phyloP scores from a whole-genome alignment of 2,888 invertebrate genomes.

The Himalopsyche kuldschensis region DNA sequence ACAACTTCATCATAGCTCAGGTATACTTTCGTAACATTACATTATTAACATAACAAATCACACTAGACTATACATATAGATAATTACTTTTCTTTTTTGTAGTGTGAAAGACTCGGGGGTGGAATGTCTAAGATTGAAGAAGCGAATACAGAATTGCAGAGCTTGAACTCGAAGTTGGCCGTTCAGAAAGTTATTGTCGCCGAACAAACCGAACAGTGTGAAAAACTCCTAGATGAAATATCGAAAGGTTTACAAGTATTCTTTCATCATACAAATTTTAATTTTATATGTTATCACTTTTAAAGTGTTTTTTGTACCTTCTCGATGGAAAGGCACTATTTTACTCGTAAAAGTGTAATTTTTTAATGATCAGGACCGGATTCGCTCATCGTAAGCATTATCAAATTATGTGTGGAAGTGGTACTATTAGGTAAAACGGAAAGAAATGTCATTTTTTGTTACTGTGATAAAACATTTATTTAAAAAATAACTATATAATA shows the following conservation, averaged over 20 bases:
- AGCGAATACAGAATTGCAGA: slow-evolving; percentile 78
- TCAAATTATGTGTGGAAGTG: too few relatives aligned
- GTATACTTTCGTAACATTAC: slow-evolving; percentile 40
- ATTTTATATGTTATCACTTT: too few relatives aligned
- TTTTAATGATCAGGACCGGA: too few relatives aligned
- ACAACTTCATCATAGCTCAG: slow-evolving; percentile 61
- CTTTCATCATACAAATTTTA: too few relatives aligned
- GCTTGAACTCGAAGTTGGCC: slow-evolving; percentile 77
- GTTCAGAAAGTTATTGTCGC: slow-evolving; percentile 82
- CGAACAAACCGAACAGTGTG: slow-evolving; percentile 80
- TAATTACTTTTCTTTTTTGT: slow-evolving; percentile 33
- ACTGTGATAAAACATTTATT: too few relatives aligned
- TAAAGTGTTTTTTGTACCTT: too few relatives aligned
- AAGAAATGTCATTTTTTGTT: too few relatives aligned
- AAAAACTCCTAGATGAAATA: slow-evolving; percentile 75
- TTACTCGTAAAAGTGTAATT: too few relatives aligned
- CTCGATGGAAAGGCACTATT: too few relatives aligned
- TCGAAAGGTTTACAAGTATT: slow-evolving; percentile 55
- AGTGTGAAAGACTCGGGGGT: slow-evolving; percentile 71
- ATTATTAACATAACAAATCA: not conserved
- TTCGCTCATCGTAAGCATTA: too few relatives aligned
- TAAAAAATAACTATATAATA: too few relatives aligned
- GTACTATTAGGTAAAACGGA: too few relatives aligned
- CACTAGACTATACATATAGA: not conserved
- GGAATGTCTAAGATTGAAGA: slow-evolving; percentile 84